A percentile compares a stretch with the other conserved stretches of the same genome.
Conservation (phyloP, 2,888 invertebrate species). For the Diaperis boleti region DNA sequence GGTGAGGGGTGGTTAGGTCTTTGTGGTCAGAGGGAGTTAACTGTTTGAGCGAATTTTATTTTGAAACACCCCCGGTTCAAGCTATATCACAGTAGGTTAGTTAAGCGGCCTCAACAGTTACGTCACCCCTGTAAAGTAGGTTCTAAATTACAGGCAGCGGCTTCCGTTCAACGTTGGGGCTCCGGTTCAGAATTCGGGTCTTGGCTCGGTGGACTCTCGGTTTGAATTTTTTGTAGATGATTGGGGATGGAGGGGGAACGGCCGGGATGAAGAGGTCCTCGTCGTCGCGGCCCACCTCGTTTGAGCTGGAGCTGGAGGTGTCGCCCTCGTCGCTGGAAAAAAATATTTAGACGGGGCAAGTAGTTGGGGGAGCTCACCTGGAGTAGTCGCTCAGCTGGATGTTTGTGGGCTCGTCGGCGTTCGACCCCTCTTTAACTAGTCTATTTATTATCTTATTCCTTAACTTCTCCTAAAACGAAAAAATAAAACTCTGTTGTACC, state of each 20-base stretch:
- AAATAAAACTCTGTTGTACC: conserved; percentile 54
- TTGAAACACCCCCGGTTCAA: conserved; percentile 1
- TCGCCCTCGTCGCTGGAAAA: conserved; percentile 82
- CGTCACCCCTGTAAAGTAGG: conserved; percentile 21
- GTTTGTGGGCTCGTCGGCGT: conserved; percentile 89
- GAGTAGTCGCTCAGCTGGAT: conserved; percentile 90
- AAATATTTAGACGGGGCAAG: background rate
- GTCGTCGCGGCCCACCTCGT: conserved; percentile 65
- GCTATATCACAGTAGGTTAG: conserved; percentile 26
- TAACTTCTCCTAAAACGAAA: conserved; percentile 81
- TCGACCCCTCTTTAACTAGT: conserved; percentile 85
- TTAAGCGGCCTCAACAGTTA: conserved; percentile 27
- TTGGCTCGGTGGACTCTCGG: conserved; percentile 46
- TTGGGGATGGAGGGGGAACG: conserved; percentile 81
- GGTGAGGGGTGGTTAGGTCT: conserved; percentile 9
- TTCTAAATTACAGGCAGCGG: conserved; percentile 68
- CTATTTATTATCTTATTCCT: conserved; percentile 85
- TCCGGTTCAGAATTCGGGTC: conserved; percentile 55
- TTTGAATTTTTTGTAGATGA: conserved; percentile 66
- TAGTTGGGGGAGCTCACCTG: conserved; percentile 70
- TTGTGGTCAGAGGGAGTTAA: conserved; percentile 31
- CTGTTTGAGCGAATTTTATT: conserved; percentile 29
- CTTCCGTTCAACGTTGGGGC: conserved; percentile 67
- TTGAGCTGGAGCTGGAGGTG: conserved; percentile 76
- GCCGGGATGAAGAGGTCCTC: conserved; percentile 62